Percentiles rank a stretch among this genome's conserved stretches.
Conservation (phyloP, 2,888 invertebrate genomes). For the Tetheella fluctuosa region DNA sequence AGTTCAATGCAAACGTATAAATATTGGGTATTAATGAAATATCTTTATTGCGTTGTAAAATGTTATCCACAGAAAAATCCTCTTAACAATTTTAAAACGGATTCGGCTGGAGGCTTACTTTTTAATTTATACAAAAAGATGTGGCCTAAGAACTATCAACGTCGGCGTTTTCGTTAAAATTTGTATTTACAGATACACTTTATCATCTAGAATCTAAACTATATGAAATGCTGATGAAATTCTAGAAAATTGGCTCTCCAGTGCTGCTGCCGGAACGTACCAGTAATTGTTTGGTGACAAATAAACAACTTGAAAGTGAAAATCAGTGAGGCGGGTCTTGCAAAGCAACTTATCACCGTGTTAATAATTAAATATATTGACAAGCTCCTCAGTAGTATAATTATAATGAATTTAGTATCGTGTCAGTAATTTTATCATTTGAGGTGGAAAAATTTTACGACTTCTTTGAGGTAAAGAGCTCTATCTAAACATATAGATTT, state of each 20-base stretch:
- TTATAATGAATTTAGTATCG: too few relatives aligned
- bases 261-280: too few relatives aligned
- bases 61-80: slow-evolving; percentile 31
- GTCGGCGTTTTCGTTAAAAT: not conserved
- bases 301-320: too few relatives aligned
- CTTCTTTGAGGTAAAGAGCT: not conserved
- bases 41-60: slow-evolving; percentile 66
- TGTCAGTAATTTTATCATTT: not conserved
- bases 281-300: too few relatives aligned
- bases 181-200: too few relatives aligned
- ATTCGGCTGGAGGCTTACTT: not conserved
- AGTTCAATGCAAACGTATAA: slow-evolving; percentile 70
- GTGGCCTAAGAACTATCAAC: not conserved
- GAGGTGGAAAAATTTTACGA: slow-evolving; percentile 7
- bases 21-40: slow-evolving; percentile 71
- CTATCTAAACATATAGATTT: too few relatives aligned
- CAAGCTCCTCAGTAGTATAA: not conserved
- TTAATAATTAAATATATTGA: not conserved
- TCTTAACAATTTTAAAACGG: not conserved
- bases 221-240: too few relatives aligned
- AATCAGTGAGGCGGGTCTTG: too few relatives aligned
- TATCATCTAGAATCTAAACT: too few relatives aligned
- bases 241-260: too few relatives aligned
- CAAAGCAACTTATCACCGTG: too few relatives aligned
- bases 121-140: not conserved